phyloP scores from a whole-genome alignment of 1,140 invertebrate genomes.

The Metaphire vulgaris region DNA sequence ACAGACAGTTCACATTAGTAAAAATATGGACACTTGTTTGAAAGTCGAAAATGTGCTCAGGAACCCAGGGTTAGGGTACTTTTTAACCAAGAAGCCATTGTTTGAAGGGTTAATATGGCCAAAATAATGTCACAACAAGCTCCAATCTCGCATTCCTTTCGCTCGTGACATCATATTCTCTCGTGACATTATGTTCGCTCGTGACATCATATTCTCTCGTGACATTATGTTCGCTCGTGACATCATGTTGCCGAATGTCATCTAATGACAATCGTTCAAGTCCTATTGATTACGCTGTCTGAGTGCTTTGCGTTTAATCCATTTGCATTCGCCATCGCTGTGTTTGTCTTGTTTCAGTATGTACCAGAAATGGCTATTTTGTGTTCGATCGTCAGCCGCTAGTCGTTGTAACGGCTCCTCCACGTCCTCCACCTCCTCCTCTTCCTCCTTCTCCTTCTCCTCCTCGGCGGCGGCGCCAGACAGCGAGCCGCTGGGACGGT shows the following conservation, averaged over 20 bases:
- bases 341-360: neutral
- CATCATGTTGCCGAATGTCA: neutral
- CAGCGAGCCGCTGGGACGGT: neutral
- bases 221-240: neutral
- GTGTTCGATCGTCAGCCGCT: neutral
- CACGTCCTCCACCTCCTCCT: neutral
- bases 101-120: too few species aligned
- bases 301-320: neutral
- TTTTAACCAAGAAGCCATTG: too few species aligned
- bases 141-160: too few species aligned
- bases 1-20: too few species aligned
- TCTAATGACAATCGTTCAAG: neutral
- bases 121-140: too few species aligned
- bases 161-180: neutral
- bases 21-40: too few species aligned
- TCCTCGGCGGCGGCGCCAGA: neutral
- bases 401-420: neutral
- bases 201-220: neutral
- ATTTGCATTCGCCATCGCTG: too few species aligned
- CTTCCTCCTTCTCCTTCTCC: neutral
- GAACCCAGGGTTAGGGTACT: too few species aligned
- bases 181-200: neutral
- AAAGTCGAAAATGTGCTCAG: too few species aligned
- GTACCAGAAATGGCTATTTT: neutral
- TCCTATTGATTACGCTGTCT: neutral